Conservation (phyloP, 1,140 invertebrate species). For the Holotrichia oblita region DNA sequence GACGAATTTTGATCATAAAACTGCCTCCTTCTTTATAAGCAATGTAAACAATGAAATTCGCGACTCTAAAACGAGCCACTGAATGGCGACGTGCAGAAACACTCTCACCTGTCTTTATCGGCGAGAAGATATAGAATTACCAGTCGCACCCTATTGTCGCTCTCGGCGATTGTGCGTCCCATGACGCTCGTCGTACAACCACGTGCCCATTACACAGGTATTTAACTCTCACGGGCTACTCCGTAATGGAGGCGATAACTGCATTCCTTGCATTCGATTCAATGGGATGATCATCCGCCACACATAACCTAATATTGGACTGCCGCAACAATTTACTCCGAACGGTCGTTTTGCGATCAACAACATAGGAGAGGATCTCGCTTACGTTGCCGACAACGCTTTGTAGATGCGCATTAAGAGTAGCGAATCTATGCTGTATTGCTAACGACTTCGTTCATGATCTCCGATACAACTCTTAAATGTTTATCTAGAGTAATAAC, state of each 20-base stretch:
- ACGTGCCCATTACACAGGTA: slow-evolving; percentile 54
- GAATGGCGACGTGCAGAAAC: slow-evolving; percentile 3
- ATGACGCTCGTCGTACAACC: slow-evolving; percentile 50
- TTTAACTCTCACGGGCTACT: slow-evolving; percentile 50
- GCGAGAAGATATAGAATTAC: background rate
- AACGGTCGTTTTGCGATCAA: slow-evolving; percentile 11
- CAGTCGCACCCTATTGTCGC: slow-evolving; percentile 32
- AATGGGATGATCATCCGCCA: slow-evolving; percentile 31
- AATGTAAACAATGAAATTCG: background rate
- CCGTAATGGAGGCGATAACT: slow-evolving; percentile 52
- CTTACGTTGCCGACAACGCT: background rate
- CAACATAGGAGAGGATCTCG: background rate
- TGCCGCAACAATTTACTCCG: background rate
- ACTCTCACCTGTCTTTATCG: slow-evolving; percentile 17
- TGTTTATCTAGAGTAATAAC: slow-evolving; percentile 6
- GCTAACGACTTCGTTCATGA: background rate
- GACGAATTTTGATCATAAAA: too few relatives aligned
- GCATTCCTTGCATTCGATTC: slow-evolving; percentile 42
- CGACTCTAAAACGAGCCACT: slow-evolving; percentile 4
- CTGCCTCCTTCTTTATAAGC: too few relatives aligned
- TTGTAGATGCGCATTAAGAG: background rate
- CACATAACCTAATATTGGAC: slow-evolving; percentile 38
- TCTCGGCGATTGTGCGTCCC: slow-evolving; percentile 47
- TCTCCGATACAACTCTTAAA: background rate
- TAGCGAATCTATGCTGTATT: background rate